phyloP scores from a whole-genome alignment of 2,113 vertebrate species.

The Sylvia atricapilla region DNA sequence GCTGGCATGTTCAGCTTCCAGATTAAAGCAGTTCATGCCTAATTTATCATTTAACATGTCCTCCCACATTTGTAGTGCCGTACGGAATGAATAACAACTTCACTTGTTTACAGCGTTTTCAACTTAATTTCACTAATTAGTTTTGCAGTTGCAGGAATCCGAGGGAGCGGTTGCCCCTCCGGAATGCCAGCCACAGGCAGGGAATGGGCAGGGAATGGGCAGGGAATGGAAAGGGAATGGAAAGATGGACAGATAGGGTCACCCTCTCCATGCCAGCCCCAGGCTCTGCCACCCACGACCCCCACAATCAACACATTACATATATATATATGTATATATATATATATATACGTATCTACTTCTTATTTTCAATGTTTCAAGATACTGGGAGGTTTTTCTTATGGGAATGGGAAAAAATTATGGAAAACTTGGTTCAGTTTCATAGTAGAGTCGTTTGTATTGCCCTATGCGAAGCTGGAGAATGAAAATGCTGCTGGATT shows the following conservation, averaged over 20 bases:
- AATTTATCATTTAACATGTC: constrained; percentile 82
- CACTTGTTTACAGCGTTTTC: constrained; percentile 72
- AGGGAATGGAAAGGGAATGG: background rate
- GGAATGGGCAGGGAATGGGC: background rate
- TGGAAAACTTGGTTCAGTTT: background rate
- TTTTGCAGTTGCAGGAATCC: constrained; percentile 56
- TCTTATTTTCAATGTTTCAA: background rate
- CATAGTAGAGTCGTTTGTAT: fast-evolving
- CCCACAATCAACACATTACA: fast-evolving
- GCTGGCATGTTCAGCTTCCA: constrained; percentile 76
- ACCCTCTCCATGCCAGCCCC: background rate
- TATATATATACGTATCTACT: too few species aligned
- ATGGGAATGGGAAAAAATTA: background rate
- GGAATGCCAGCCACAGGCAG: background rate
- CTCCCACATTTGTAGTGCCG: constrained; percentile 72
- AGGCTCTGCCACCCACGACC: background rate
- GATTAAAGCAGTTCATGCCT: constrained; percentile 77
- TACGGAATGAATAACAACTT: constrained; percentile 76
- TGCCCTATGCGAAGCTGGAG: too few species aligned
- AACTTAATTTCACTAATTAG: constrained; percentile 78
- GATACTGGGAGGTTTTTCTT: background rate
- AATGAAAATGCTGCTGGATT: background rate
- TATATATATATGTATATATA: too few species aligned
- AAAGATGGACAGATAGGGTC: background rate
- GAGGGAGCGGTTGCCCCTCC: background rate